These are phyloP conservation scores for Homalodisca vitripennis DNA, from an alignment of 1,140 invertebrate genomes.

Conservation along the genomic window DNA sequence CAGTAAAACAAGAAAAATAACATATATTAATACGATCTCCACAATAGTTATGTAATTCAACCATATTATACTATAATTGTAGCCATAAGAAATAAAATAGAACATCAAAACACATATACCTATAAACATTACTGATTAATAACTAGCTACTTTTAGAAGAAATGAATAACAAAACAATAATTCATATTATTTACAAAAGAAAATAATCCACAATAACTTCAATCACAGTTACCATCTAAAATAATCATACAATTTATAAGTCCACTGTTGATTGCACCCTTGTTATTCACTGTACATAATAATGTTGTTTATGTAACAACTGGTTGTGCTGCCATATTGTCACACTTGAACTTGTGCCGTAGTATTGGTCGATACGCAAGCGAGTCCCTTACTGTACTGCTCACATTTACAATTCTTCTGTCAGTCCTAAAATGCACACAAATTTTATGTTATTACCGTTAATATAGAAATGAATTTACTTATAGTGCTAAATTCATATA, in stretches of 20 bases:
- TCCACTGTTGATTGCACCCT: slow-evolving; percentile 1
- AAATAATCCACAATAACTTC: not conserved
- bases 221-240: slow-evolving; percentile 1
- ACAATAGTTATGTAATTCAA: too few relatives aligned
- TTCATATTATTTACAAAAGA: slow-evolving; percentile 3
- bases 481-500: not conserved
- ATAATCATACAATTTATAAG: slow-evolving; percentile 2
- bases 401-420: not conserved
- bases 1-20: too few relatives aligned
- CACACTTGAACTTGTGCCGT: slow-evolving; percentile 1
- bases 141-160: too few relatives aligned
- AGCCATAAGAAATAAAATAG: too few relatives aligned
- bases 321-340: not conserved
- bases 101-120: too few relatives aligned
- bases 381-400: not conserved
- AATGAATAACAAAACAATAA: not conserved
- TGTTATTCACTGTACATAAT: not conserved
- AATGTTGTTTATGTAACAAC: not conserved
- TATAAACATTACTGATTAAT: too few relatives aligned
- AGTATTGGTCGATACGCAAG: not conserved
- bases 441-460: not conserved
- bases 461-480: not conserved
- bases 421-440: not conserved
- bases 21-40: too few relatives aligned
- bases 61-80: too few relatives aligned